Base-by-base conservation (phyloP, 2,888 invertebrate species). In the Serrognathus titanus region DNA sequence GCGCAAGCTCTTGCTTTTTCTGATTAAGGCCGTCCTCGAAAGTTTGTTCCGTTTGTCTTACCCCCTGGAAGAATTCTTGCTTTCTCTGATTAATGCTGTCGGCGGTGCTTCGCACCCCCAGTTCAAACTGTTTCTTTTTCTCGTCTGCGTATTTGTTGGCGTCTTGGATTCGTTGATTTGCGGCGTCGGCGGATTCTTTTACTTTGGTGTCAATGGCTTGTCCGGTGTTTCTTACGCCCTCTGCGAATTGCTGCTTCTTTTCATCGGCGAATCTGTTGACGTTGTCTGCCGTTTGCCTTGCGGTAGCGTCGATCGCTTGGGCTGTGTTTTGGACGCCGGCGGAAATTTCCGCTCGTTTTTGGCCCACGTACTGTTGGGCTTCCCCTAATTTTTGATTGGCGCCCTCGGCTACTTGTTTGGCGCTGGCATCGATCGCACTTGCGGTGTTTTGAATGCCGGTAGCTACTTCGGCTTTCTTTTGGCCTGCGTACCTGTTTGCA, bases 271-370 rank as follows among this genome's bases (percentile, higher is more conserved):
- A 57, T 13, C 36, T 37, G n/a, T 57, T 54, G 3, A 59, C 45
- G n/a, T 38, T 51, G 8, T 56, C 35, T 3, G 57, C 62, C 0
- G 57, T 51, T 55, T 66, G 60, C 50, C 65, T 66, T 31, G 69
- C 53, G 51, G 67, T 70, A 38, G 69, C 67, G 55, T 76, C 76
- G 37, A 78, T 63, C 4, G 70, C 75, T 45, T 48, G 49, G 1
- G 55, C 58, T 6, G 46, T 20, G 11, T 53, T 39, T 13, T 53
- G 52, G 5, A 36, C 16, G 11, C 13, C 40, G 24, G 24, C 6
- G 24, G 24, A 31, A 4, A 31, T 31, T 31, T 31, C 24, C 1
- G 24, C 24, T 36, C 53, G 48, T 45, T 59, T 57, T 1, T 53
- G 53, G 13, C 57, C 59, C 8, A 45, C 47, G n/a, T 41, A 46